Evolutionary conservation across 2,888 invertebrate species (phyloP).

Genomic region (Teinopalpus imperialis): DNA sequence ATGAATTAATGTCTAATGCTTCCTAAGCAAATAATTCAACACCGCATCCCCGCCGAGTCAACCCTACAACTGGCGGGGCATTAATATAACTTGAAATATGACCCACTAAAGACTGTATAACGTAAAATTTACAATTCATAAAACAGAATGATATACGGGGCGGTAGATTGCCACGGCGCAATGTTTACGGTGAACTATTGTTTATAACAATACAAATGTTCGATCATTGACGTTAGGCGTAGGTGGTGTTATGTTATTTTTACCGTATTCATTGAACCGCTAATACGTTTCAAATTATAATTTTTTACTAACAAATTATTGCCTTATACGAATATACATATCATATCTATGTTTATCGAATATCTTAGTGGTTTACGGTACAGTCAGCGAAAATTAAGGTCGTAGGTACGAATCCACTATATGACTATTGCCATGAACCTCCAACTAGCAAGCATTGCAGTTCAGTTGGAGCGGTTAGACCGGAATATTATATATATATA

Average conservation of each 20-base stretch:
- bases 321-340: background rate
- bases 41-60: constrained; percentile 37
- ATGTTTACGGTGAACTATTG: constrained; percentile 35
- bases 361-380: too few species aligned
- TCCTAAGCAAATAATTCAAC: constrained; percentile 14
- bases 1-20: constrained; percentile 11
- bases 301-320: constrained; percentile 3
- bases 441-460: too few species aligned
- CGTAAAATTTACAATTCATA: constrained; percentile 80
- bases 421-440: too few species aligned
- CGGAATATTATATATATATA: too few species aligned
- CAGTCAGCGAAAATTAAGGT: too few species aligned
- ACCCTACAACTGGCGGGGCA: constrained; percentile 58
- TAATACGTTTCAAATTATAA: constrained; percentile 5
- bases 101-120: constrained; percentile 78
- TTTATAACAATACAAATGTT: constrained; percentile 15
- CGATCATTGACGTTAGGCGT: constrained; percentile 18
- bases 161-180: constrained; percentile 47
- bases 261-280: background rate
- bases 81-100: constrained; percentile 74
- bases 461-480: too few species aligned
- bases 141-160: constrained; percentile 72
- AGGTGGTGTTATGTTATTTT: background rate
- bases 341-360: too few species aligned
- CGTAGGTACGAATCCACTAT: too few species aligned